Percentiles rank a stretch among this genome's conserved stretches.
phyloP scores from a whole-genome alignment of 2,113 vertebrate species.

The Nestor notabilis region DNA sequence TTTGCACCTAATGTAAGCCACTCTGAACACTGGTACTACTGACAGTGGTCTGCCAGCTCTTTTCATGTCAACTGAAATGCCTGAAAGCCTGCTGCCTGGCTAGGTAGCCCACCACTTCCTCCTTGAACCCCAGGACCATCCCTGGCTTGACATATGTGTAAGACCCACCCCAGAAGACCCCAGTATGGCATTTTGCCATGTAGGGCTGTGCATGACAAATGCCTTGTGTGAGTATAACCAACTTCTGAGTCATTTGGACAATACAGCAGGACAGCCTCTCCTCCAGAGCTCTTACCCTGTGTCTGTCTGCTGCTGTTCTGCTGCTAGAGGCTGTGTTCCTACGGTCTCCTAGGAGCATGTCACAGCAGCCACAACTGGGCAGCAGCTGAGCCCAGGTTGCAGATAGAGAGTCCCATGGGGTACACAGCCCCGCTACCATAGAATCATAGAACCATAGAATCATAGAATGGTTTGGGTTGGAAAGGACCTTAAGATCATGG shows the following conservation, averaged over 20 bases:
- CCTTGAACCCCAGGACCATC: background rate
- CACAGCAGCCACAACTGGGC: background rate
- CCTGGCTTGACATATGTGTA: background rate
- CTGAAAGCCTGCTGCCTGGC: background rate
- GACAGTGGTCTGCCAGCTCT: background rate
- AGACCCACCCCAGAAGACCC: background rate
- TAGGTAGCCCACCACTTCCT: background rate
- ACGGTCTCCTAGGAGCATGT: accelerated
- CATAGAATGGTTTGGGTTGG: too few relatives aligned
- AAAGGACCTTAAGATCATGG: too few relatives aligned
- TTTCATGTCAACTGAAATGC: background rate
- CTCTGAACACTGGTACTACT: background rate
- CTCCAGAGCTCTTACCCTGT: background rate
- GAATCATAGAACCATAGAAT: too few relatives aligned
- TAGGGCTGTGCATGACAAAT: background rate
- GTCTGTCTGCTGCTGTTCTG: background rate
- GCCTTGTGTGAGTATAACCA: accelerated
- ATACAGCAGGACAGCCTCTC: background rate
- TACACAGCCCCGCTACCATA: background rate
- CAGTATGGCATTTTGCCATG: accelerated
- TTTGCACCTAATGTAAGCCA: background rate
- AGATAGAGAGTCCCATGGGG: background rate
- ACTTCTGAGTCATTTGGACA: background rate
- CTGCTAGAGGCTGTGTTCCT: accelerated
- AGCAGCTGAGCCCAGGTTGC: background rate